Evolutionary conservation across 2,113 vertebrate genomes (phyloP), one percentile per base, ranked within the genome.

Genomic region (Nansenia antarctica): DNA sequence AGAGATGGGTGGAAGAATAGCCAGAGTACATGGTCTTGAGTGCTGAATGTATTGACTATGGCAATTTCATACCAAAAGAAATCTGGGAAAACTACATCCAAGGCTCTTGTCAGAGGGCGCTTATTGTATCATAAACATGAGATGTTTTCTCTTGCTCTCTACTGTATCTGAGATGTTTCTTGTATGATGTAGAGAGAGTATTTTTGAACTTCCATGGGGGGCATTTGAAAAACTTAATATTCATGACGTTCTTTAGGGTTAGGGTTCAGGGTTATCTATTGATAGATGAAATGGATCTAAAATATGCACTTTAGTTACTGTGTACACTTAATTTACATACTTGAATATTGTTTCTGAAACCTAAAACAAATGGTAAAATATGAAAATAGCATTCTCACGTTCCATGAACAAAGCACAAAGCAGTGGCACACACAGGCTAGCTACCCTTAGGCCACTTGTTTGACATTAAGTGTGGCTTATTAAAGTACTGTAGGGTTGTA

Each of bases 11-110:
- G 67, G 71, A 67, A 77, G 79, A 76, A 70, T n/a, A n/a, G n/a
- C n/a, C n/a, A n/a, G n/a, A n/a, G n/a, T 77, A 39, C 57, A 20
- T 76, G 83, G 75, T 75, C 82, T 85, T 54, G 81, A 76, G 73
- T 78, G 81, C 77, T 89, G 81, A 82, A 87, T 83, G 77, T 86
- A 89, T 88, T 84, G 88, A 90, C 87, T 70, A n/a, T n/a, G 37
- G n/a, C 11, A 49, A 49, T 80, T 81, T 86, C 81, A 72, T 73
- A 74, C 37, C 3, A n/a, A n/a, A n/a, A n/a, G n/a, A n/a, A n/a
- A n/a, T n/a, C n/a, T n/a, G n/a, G 77, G 82, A 24, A 70, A 78
- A 82, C 79, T 73, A 70, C 73, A 85, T 82, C 86, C 78, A 77
- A 76, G 76, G 80, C n/a, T n/a, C n/a, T n/a, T n/a, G n/a, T n/a